phyloP scores from a whole-genome alignment of 1,140 invertebrate species.

The Drosophila obscura region DNA sequence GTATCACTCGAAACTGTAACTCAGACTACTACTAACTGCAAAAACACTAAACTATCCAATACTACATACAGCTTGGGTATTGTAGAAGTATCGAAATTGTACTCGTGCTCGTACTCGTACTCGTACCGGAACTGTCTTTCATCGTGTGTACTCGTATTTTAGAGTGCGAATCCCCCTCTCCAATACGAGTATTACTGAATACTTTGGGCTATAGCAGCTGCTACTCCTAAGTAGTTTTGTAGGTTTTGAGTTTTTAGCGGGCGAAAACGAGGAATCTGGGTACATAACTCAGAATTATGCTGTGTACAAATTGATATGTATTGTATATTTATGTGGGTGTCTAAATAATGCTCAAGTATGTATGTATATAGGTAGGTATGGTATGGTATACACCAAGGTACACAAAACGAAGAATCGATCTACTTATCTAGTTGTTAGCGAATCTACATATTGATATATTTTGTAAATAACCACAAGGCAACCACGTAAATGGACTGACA shows the following conservation, averaged over 20 bases:
- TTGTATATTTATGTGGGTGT: conserved; percentile 53
- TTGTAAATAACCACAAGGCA: conserved; percentile 61
- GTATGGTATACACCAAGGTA: conserved; percentile 27
- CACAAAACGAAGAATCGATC: conserved; percentile 27
- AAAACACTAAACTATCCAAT: conserved; percentile 46
- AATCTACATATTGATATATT: conserved; percentile 29
- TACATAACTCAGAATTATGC: conserved; percentile 59
- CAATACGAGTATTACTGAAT: conserved; percentile 17
- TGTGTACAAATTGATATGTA: conserved; percentile 76
- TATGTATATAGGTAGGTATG: conserved; percentile 24
- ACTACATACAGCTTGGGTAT: conserved; percentile 36
- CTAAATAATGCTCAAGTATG: conserved; percentile 52
- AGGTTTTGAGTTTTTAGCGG: conserved; percentile 31
- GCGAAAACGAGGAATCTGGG: conserved; percentile 64
- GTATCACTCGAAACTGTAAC: conserved; percentile 64
- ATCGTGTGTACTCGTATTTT: conserved; percentile 41
- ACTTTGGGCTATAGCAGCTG: conserved; percentile 38
- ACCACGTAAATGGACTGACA: conserved; percentile 65
- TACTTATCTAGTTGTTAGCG: conserved; percentile 64
- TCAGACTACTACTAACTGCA: conserved; percentile 71
- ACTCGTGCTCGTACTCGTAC: background rate
- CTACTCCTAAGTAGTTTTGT: conserved; percentile 44
- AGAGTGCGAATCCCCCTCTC: background rate
- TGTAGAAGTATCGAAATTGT: conserved; percentile 44
- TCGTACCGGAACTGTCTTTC: conserved; percentile 47